Conservation (phyloP, 2,888 invertebrate genomes). For the Pristionchus mayeri region DNA sequence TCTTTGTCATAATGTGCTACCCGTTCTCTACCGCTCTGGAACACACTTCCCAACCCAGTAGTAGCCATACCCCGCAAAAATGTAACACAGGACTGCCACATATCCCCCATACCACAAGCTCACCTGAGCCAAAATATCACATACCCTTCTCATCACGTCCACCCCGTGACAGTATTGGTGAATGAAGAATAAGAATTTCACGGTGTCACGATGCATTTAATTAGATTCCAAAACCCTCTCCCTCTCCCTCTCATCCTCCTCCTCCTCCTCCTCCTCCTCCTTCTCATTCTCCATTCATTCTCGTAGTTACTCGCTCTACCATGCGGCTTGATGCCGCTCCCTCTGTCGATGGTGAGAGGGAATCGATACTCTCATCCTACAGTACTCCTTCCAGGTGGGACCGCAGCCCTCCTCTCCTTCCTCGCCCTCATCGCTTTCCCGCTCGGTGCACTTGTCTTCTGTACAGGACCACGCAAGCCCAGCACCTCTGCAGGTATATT, state of each 20-base stretch:
- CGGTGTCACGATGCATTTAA: too few species aligned
- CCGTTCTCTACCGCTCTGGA: too few species aligned
- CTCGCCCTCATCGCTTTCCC: not conserved
- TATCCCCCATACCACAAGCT: too few species aligned
- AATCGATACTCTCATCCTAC: not conserved
- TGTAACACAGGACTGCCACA: too few species aligned
- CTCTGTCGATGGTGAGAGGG: not conserved
- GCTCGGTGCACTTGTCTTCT: not conserved
- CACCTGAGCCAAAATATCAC: too few species aligned
- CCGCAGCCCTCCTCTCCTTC: not conserved
- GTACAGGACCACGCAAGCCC: not conserved
- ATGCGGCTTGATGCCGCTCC: not conserved
- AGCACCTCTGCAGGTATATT: slow-evolving; percentile 15
- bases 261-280: not conserved
- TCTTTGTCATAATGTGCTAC: too few species aligned
- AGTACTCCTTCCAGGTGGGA: not conserved
- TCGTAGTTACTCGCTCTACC: not conserved
- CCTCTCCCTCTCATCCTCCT: not conserved
- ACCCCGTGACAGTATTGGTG: too few species aligned
- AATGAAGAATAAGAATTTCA: too few species aligned
- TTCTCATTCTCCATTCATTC: not conserved
- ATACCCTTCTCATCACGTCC: too few species aligned
- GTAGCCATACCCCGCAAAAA: too few species aligned
- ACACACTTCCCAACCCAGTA: too few species aligned
- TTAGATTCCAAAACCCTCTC: too few species aligned